Evolutionary conservation across 2,797 vertebrate genomes (phyloP).

Genomic region (Emydoidea blandingii): DNA sequence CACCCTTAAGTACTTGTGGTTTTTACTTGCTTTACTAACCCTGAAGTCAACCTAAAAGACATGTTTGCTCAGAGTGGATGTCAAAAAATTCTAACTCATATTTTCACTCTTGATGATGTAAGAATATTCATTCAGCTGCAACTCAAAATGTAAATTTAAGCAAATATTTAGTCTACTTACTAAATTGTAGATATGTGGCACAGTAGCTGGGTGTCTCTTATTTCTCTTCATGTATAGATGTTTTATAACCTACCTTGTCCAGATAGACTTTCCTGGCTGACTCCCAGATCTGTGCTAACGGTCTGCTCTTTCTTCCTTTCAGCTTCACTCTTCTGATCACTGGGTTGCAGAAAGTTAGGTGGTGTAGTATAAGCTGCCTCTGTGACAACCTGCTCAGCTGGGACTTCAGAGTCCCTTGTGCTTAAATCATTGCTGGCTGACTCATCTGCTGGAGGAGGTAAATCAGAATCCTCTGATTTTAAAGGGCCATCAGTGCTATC

Average conservation of each 20-base stretch:
- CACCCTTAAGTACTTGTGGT: neutral
- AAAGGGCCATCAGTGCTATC: conserved; percentile 43
- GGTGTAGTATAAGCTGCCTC: neutral
- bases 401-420: neutral
- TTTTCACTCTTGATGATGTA: neutral
- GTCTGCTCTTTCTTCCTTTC: neutral
- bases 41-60: neutral
- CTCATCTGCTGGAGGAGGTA: conserved; percentile 57
- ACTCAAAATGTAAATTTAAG: neutral
- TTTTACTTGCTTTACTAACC: neutral
- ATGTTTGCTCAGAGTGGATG: neutral
- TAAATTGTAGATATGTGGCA: rapidly evolving
- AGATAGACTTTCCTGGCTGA: neutral
- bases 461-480: conserved; percentile 24
- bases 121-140: neutral
- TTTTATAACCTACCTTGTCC: conserved; percentile 54
- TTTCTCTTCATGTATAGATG: neutral
- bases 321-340: neutral
- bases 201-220: neutral
- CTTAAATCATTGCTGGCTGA: conserved; percentile 46
- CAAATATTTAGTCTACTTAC: neutral
- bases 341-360: neutral
- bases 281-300: neutral
- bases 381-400: neutral
- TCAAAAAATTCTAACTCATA: neutral